phyloP scores from a whole-genome alignment of 2,113 vertebrate species.

The Malurus melanocephalus region DNA sequence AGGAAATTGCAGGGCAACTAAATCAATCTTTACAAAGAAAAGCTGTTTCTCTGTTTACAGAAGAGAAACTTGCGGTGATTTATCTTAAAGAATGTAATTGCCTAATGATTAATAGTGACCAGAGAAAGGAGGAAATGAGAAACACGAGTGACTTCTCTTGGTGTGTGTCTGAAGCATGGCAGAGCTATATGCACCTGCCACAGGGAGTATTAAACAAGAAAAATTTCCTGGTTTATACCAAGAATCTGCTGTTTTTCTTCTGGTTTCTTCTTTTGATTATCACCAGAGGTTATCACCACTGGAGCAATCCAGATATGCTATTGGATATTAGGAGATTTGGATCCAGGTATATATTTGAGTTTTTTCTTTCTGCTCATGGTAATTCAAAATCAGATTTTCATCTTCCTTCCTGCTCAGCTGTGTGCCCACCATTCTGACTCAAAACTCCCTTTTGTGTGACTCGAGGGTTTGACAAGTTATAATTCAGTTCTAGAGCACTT shows the following conservation, averaged over 20 bases:
- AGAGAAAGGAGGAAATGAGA: slow-evolving; percentile 20
- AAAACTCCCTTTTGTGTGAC: background rate
- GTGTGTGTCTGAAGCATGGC: background rate
- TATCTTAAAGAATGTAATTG: slow-evolving; percentile 52
- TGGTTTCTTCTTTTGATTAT: background rate
- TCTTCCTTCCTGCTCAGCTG: background rate
- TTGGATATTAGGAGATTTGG: background rate
- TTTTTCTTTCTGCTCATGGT: background rate
- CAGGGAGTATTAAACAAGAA: background rate
- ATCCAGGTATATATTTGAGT: accelerated
- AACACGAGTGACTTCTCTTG: background rate
- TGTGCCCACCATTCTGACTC: background rate
- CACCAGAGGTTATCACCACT: background rate
- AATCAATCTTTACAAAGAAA: slow-evolving; percentile 57
- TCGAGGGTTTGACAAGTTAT: background rate
- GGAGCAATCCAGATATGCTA: background rate
- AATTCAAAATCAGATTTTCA: background rate
- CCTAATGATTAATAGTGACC: slow-evolving; percentile 55
- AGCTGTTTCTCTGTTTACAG: slow-evolving; percentile 61
- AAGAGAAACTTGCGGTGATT: slow-evolving; percentile 48
- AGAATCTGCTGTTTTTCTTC: background rate
- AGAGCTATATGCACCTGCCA: background rate
- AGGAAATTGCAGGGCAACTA: slow-evolving; percentile 53
- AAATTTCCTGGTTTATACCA: background rate
- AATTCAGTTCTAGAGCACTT: background rate